Percentiles rank a stretch among this genome's conserved stretches.
Conservation (phyloP, 2,888 invertebrate species). For the Drosophila birchii region DNA sequence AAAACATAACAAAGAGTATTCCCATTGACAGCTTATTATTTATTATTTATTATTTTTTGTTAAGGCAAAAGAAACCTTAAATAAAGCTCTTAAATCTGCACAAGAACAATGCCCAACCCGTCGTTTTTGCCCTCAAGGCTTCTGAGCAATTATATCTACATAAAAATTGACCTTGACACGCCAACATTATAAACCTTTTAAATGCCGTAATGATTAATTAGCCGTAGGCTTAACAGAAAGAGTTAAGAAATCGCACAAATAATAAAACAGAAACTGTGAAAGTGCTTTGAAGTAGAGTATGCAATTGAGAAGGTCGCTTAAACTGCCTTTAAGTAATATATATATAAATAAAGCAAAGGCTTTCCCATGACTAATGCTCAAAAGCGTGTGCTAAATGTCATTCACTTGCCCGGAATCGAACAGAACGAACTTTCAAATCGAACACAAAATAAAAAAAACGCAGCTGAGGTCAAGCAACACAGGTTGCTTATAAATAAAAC, state of each 20-base stretch:
- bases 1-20: not conserved
- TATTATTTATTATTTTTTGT: too few species aligned
- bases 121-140: constrained; percentile 24
- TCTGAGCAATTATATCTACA: constrained; percentile 20
- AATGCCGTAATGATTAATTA: constrained; percentile 35
- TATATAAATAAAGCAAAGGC: constrained; percentile 29
- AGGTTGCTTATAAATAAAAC: constrained; percentile 40
- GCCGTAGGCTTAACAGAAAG: constrained; percentile 18
- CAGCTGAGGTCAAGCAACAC: constrained; percentile 58
- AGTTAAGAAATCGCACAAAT: not conserved
- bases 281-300: constrained; percentile 23
- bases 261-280: constrained; percentile 34
- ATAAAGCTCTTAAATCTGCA: constrained; percentile 24
- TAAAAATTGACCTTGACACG: constrained; percentile 61
- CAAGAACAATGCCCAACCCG: constrained; percentile 57
- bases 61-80: constrained; percentile 24
- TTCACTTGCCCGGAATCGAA: constrained; percentile 42
- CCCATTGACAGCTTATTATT: too few species aligned
- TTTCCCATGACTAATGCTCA: constrained; percentile 57
- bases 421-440: constrained; percentile 72
- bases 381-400: constrained; percentile 45
- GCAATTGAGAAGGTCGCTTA: constrained; percentile 31
- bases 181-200: constrained; percentile 50
- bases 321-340: not conserved
- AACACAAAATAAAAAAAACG: not conserved